Base-by-base conservation (phyloP, 2,113 vertebrate genomes). In the Mandrillus leucophaeus region DNA sequence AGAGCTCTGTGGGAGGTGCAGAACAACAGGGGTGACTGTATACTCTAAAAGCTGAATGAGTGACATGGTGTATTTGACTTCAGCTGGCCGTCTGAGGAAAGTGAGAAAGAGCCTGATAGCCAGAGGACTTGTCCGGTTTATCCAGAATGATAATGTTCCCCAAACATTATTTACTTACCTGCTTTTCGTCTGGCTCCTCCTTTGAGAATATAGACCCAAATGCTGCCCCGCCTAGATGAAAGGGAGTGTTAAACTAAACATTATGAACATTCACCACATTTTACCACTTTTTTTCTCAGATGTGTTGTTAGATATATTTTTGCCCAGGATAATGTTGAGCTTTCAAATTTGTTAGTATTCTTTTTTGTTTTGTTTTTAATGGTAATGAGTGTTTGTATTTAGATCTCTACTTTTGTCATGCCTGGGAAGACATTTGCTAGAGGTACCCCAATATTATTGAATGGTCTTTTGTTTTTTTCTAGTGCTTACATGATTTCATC, bases 291-390 rank as follows among this genome's bases (percentile, higher is more conserved):
- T 86, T 94, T 81, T 38, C 13, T 70, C n/a, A 14, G 57, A 32
- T 40, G 5, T 89, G 17, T 68, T 84, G 17, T 81, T 89, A 52
- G 72, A 66, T 92, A 35, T 55, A 43, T 70, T 90, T 96, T 95
- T 40, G 92, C 48, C 30, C 73, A 59, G 9, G 35, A 80, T 81
- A 4, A 76, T 83, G 14, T 17, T 96, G 13, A 92, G 23, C 35
- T 85, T 94, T 86, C 72, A 75, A 1, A 66, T 70, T 89, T 85
- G 17, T 87, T 30, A 27, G 18, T 81, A 4, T 93, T 86, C 61
- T 22, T 75, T 61, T 32, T 96, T 81, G 40, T 73, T 93, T 96
- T 83, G 13, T 89, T 66, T 78, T 78, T 78, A 68, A 76, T 87
- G 38, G 25, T 90, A 22, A 57, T 88, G 72, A 48, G 4, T 61